Conservation (phyloP, 2,113 vertebrate genomes). For the Montifringilla adamsi region DNA sequence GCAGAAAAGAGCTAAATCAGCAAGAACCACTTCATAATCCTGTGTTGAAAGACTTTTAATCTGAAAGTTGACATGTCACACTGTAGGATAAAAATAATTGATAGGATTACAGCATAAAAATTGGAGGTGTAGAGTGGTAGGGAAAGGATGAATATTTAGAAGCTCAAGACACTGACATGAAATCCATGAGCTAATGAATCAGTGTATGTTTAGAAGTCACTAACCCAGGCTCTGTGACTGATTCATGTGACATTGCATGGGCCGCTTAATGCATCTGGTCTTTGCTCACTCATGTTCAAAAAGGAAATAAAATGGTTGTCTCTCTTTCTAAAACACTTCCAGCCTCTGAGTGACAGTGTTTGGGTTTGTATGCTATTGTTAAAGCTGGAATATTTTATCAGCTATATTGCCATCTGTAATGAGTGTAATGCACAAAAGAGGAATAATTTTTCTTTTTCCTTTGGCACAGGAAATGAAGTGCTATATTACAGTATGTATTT, state of each 20-base stretch:
- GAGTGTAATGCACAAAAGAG: neutral
- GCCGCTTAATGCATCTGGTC: neutral
- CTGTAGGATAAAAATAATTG: conserved; percentile 9
- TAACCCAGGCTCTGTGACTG: neutral
- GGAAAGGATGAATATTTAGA: neutral
- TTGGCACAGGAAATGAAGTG: neutral
- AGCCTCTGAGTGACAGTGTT: neutral
- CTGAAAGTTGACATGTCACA: neutral
- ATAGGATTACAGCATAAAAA: conserved; percentile 28
- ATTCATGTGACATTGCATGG: neutral
- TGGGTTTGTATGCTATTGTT: neutral
- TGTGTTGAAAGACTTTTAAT: conserved; percentile 2
- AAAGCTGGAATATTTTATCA: neutral
- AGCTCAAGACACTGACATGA: conserved; percentile 27
- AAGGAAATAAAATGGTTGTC: neutral
- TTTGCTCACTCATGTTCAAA: neutral
- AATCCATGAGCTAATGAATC: conserved; percentile 44
- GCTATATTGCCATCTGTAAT: neutral
- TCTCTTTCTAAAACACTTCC: neutral
- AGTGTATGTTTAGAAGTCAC: neutral
- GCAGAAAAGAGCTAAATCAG: neutral
- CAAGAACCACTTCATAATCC: neutral
- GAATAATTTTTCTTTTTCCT: neutral
- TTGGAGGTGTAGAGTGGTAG: neutral
- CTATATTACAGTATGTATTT: neutral